Evolutionary conservation across 2,797 vertebrate species (phyloP), one percentile per base, ranked within the genome.

Genomic region (Hydrolagus colliei): DNA sequence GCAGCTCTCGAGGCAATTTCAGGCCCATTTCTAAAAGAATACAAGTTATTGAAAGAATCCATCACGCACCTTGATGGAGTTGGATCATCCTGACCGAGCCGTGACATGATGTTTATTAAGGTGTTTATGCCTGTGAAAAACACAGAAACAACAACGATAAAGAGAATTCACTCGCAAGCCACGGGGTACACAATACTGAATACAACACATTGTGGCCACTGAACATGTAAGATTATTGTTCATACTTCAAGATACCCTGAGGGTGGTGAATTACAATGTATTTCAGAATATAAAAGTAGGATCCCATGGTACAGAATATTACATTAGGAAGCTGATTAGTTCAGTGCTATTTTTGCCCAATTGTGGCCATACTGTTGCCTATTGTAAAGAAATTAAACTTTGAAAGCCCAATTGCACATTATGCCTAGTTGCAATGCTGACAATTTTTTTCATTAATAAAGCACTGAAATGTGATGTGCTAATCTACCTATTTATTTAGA

Each of bases 101-200:
- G 96, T 86, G 98, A 99, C 98, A 99, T 99, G 90, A 99, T 99
- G 93, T 99, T 99, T 93, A 99, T 99, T 92, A 99, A 90, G 0
- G 98, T 99, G 91, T 99, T 99, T 93, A 99, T 99, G 87, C 98
- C 98, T 99, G 92, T 67, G 86, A 86, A 87, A 90, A 74, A 82
- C 12, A 72, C 27, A 77, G 32, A 11, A 76, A 71, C 20, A 27
- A 14, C 3, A 76, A 74, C 12, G 61, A 67, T 13, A 63, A 2
- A n/a, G 27, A 59, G 9, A 9, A 65, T 59, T 65, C 65, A 88
- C 89, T 1, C 2, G n/a, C 16, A 65, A 2, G 27, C 62, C 22
- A 4, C 52, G 62, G 16, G 2, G 16, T 16, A 61, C 2, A n/a
- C 62, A 73, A 86, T 27, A 16, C 11, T n/a, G 75, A 18, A 77